These are phyloP conservation scores for Polypterus bichir DNA, from an alignment of 2,113 vertebrate genomes.

Conservation along the genomic window DNA sequence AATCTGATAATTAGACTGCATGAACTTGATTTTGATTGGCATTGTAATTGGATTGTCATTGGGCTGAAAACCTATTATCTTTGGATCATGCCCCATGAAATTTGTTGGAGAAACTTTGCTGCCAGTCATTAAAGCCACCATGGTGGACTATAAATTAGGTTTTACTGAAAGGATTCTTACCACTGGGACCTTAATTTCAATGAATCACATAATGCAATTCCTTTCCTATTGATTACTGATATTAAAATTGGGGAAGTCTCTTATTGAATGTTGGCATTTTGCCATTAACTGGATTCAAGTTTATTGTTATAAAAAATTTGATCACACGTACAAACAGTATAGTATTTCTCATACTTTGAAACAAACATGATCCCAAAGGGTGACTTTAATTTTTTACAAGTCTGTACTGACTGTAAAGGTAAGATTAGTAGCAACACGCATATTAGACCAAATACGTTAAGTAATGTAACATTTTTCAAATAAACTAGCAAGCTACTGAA, in stretches of 20 bases:
- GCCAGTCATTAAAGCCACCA: constrained; percentile 98
- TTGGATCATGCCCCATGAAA: constrained; percentile 99
- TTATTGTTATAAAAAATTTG: too few relatives aligned
- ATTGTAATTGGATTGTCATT: constrained; percentile 99
- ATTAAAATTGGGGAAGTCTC: constrained; percentile 93
- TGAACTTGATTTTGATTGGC: constrained; percentile 99
- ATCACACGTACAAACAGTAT: too few relatives aligned
- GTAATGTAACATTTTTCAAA: too few relatives aligned
- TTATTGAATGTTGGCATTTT: constrained; percentile 58
- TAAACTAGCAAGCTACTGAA: too few relatives aligned
- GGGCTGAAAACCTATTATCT: constrained; percentile 99
- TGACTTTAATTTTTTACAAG: too few relatives aligned
- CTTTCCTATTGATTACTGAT: constrained; percentile 98
- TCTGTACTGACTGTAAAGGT: too few relatives aligned
- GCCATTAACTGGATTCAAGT: constrained; percentile 23
- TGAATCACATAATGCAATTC: constrained; percentile 78
- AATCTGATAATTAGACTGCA: constrained; percentile 99
- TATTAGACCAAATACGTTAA: too few relatives aligned
- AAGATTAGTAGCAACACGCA: too few relatives aligned
- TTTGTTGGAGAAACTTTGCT: constrained; percentile 99
- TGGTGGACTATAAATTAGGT: constrained; percentile 98
- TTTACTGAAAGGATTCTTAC: constrained; percentile 73
- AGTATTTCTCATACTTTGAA: too few relatives aligned
- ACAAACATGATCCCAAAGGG: too few relatives aligned
- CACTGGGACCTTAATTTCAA: constrained; percentile 86